These are phyloP conservation scores for Schizopygopsis malacanthus DNA, from an alignment of 2,797 vertebrate genomes.

Conservation along the genomic window DNA sequence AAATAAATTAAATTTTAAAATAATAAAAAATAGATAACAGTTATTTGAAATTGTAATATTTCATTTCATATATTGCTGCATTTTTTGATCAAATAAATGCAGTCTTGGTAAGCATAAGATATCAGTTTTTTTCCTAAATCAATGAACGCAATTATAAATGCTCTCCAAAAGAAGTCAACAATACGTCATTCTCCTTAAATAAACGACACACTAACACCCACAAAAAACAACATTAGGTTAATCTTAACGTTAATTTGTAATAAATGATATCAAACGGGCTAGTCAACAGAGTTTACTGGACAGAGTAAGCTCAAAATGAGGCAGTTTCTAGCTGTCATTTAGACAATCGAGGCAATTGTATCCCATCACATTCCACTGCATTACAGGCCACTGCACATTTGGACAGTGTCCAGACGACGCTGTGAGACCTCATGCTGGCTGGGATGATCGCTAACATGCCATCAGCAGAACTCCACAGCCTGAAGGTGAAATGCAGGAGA, in stretches of 20 bases:
- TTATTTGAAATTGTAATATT: background rate
- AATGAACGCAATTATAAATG: background rate
- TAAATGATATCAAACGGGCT: background rate
- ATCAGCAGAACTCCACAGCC: slow-evolving; percentile 36
- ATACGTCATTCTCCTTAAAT: background rate
- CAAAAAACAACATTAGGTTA: background rate
- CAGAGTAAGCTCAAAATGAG: slow-evolving; percentile 21
- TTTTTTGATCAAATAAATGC: background rate
- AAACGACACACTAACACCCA: background rate
- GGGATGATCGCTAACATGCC: slow-evolving; percentile 35
- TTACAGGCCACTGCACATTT: slow-evolving; percentile 50
- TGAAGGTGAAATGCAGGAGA: slow-evolving; percentile 21
- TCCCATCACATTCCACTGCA: slow-evolving; percentile 35
- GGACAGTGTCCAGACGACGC: slow-evolving; percentile 30
- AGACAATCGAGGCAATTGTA: slow-evolving; percentile 45
- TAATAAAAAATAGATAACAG: background rate
- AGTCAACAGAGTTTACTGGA: background rate
- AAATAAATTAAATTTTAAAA: background rate
- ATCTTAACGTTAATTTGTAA: background rate
- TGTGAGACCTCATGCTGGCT: slow-evolving; percentile 12
- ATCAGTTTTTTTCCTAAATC: background rate
- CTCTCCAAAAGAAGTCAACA: background rate
- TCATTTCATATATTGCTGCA: background rate
- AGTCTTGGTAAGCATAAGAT: background rate
- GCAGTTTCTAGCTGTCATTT: slow-evolving; percentile 27